Percentiles rank a stretch among this genome's conserved stretches.
Conservation (phyloP, 2,888 invertebrate species). For the Caenorhabditis sp. region DNA sequence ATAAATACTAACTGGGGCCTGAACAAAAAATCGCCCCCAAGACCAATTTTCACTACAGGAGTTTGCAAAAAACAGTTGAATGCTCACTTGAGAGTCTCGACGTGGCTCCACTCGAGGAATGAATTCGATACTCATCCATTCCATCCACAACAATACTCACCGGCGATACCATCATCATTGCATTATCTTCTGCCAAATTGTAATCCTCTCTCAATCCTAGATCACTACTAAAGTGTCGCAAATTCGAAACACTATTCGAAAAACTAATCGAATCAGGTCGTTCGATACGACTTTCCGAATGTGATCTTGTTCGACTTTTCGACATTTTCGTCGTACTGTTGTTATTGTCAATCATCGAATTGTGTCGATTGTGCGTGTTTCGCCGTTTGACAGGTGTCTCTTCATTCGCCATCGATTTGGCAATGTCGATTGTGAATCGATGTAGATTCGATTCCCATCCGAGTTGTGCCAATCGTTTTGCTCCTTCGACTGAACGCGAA, state of each 20-base stretch:
- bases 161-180: neutral
- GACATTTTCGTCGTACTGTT: neutral
- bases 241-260: neutral
- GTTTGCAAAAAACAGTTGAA: too few relatives aligned
- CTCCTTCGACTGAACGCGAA: slow-evolving; percentile 46
- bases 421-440: slow-evolving; percentile 32
- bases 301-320: neutral
- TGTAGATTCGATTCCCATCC: slow-evolving; percentile 64
- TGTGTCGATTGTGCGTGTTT: neutral
- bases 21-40: too few relatives aligned
- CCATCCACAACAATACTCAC: neutral
- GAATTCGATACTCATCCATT: neutral
- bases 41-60: too few relatives aligned
- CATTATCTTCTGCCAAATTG: neutral
- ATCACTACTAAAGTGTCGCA: neutral
- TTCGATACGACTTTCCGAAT: slow-evolving; percentile 8
- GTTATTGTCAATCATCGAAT: slow-evolving; percentile 4
- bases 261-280: neutral
- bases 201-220: neutral
- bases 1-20: too few relatives aligned
- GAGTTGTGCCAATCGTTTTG: slow-evolving; percentile 45
- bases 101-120: neutral
- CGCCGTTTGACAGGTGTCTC: slow-evolving; percentile 15
- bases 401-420: slow-evolving; percentile 10
- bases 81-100: neutral